Evolutionary conservation across 1,140 invertebrate genomes (phyloP), one percentile per base, ranked within the genome.

Genomic region (Anoplophora glabripennis): DNA sequence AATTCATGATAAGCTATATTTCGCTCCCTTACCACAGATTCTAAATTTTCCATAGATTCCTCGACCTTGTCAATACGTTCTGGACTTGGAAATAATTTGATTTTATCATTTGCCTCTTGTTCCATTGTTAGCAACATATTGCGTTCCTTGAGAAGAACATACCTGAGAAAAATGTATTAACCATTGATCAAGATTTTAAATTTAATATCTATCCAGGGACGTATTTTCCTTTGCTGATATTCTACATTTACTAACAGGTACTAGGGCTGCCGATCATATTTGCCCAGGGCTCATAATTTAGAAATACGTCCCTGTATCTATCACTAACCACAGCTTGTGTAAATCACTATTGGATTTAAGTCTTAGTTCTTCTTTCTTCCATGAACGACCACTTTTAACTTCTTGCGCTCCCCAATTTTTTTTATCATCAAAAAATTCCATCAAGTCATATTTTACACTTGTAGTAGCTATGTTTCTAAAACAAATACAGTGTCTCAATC

Each of bases 121-220:
- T 98, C 89, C 96, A 99, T 97, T 12, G 97, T 99, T 45, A 96
- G 75, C 5, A 99, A 78, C 94, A 98, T 97, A 75, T 99, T 99
- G 55, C 86, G 79, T 79, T 99, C 97, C 80, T 99, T 99, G 17
- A 98, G 76, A 53, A 99, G 79, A 18, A 99, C 83, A 80, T 87
- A 93, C 89, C 89, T 92, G 65, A 52, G n/a, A 70, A 46, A 17
- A 12, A 33, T 5, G 21, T 28, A 14, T 36, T 46, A 36, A 17
- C 46, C n/a, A 37, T 46, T 17, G 55, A 42, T 8, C 7, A 5
- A 9, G 35, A 35, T 53, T 59, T 12, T 49, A 57, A 17, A 38
- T 15, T 36, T 47, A 48, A 58, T 60, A n/a, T 45, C 8, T n/a
- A n/a, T n/a, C 1, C 3, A 37, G 37, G 34, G 37, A 28, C n/a